Evolutionary conservation across 2,113 vertebrate species (phyloP), one percentile per base, ranked within the genome.

Genomic region (Collichthys lucidus): DNA sequence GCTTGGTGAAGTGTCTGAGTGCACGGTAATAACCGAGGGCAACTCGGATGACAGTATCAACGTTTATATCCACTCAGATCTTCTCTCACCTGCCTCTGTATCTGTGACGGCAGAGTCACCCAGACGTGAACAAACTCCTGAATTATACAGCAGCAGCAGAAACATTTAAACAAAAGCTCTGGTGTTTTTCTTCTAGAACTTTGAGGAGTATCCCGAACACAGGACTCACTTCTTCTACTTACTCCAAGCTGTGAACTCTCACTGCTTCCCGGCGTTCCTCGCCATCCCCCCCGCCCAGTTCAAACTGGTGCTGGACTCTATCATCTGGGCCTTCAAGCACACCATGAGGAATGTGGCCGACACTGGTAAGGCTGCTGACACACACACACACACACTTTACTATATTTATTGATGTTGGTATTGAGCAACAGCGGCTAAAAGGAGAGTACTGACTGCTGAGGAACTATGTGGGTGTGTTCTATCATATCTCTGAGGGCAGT

Each of bases 291-390:
- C 98, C 2, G 97, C 98, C 85, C 98, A 99, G 90, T 99, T 99
- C 89, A 99, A 99, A 82, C 96, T 99, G 88, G 98, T 99, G 91
- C 94, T 99, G 93, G 98, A 99, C 95, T 99, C 98, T 81, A 99
- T 99, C 93, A 99, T 99, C 95, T 99, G 98, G 98, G 98, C 98
- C 93, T 99, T 99, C 92, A 99, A 99, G 83, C 98, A 99, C 93
- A 99, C 98, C 35, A 99, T 99, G 98, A 97, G 98, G 93, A 99
- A 99, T 1, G 98, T 99, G 88, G 98, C 98, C 24, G 98, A 99
- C 93, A 99, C 98, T 68, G 98, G 98, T 98, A 92, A 95, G 94
- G 12, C 22, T 17, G 4, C 72, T 19, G 31, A 11, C 8, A 52
- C n/a, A 11, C 31, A 31, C 63, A 53, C 62, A 10, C 35, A n/a